phyloP scores from a whole-genome alignment of 1,140 invertebrate species.

The Aphelenchoides fujianensis region DNA sequence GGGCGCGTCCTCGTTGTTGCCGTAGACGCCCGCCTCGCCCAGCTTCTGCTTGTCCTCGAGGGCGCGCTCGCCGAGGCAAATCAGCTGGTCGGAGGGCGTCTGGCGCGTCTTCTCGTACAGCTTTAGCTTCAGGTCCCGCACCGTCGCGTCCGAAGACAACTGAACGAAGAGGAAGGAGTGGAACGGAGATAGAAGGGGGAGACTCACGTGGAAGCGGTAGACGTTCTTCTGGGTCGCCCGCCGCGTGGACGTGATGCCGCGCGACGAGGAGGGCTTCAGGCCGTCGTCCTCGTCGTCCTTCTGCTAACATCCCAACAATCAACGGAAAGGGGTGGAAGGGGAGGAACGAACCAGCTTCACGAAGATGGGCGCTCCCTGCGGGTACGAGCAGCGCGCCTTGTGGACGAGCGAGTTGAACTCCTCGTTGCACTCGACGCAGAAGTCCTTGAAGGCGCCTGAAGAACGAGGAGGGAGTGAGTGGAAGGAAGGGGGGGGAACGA shows the following conservation, averaged over 20 bases:
- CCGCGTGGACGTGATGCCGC: conserved; percentile 20
- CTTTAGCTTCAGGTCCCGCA: conserved; percentile 37
- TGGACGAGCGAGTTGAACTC: background rate
- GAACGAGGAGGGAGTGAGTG: background rate
- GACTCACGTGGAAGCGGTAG: conserved; percentile 35
- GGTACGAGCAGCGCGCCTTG: conserved; percentile 23
- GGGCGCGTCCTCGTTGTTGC: conserved; percentile 33
- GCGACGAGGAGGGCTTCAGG: background rate
- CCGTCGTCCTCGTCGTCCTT: conserved; percentile 38
- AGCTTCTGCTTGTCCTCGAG: conserved; percentile 38
- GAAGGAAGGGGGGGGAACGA: background rate
- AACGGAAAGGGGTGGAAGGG: background rate
- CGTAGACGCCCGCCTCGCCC: conserved; percentile 14
- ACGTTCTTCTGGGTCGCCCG: conserved; percentile 27
- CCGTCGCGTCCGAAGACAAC: conserved; percentile 34
- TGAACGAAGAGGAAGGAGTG: conserved; percentile 23
- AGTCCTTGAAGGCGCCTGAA: conserved; percentile 9
- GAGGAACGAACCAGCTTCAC: conserved; percentile 33
- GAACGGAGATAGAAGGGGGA: conserved; percentile 4
- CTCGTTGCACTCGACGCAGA: background rate
- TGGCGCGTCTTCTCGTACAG: conserved; percentile 33
- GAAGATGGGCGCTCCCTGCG: conserved; percentile 33
- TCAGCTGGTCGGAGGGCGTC: conserved; percentile 41
- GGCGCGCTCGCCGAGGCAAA: conserved; percentile 26
- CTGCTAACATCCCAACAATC: background rate